phyloP scores from a whole-genome alignment of 2,113 vertebrate genomes.

The Daboia siamensis region DNA sequence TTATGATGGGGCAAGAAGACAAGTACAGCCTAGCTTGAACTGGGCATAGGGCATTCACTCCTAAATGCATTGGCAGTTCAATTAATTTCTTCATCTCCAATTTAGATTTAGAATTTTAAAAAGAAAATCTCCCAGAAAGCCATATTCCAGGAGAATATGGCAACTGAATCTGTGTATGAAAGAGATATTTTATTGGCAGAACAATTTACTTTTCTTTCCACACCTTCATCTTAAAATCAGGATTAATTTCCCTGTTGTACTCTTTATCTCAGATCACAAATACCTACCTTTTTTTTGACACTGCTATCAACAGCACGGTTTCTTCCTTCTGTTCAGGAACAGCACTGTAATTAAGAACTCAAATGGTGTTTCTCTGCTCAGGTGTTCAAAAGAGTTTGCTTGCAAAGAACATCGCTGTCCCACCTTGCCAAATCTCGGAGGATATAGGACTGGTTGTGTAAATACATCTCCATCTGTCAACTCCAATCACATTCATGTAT shows the following conservation, averaged over 20 bases:
- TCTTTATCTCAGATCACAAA: slow-evolving; percentile 38
- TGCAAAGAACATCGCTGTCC: slow-evolving; percentile 17
- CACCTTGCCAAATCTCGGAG: slow-evolving; percentile 23
- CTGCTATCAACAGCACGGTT: not conserved
- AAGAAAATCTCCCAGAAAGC: not conserved
- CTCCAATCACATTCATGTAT: slow-evolving; percentile 38
- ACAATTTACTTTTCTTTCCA: not conserved
- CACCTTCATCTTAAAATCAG: not conserved
- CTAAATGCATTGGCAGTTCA: slow-evolving; percentile 45
- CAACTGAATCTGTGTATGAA: not conserved
- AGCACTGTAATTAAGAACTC: slow-evolving; percentile 27
- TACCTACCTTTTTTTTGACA: slow-evolving; percentile 12
- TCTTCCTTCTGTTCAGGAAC: not conserved
- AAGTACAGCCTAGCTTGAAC: slow-evolving; percentile 41
- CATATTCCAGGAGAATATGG: not conserved
- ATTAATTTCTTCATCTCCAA: slow-evolving; percentile 49
- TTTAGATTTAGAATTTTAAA: slow-evolving; percentile 40
- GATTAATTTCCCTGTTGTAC: not conserved
- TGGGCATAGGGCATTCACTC: slow-evolving; percentile 30
- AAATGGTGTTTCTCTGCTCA: slow-evolving; percentile 25
- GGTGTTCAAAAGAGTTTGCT: slow-evolving; percentile 31
- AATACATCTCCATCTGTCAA: slow-evolving; percentile 30
- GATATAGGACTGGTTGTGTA: slow-evolving; percentile 33
- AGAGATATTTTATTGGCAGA: slow-evolving; percentile 1
- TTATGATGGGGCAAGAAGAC: not conserved